phyloP scores from a whole-genome alignment of 2,888 invertebrate genomes.

The Flexamia atlantica region DNA sequence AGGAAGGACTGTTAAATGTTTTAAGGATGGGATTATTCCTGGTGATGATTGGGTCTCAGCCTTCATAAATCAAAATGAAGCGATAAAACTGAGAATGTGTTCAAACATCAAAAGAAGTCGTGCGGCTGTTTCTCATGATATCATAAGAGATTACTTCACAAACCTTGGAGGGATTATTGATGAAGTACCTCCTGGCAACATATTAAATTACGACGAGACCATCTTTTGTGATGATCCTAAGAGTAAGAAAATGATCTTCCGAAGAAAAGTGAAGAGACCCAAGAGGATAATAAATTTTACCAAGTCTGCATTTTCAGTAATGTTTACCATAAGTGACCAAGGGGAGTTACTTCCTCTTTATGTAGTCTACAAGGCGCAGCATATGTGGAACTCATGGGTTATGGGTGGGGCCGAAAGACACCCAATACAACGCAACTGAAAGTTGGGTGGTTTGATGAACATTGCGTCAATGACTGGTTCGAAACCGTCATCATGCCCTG shows the following conservation, averaged over 20 bases:
- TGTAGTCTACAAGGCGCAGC: constrained; percentile 63
- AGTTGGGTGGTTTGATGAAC: constrained; percentile 72
- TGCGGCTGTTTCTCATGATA: too few species aligned
- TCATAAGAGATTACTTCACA: too few species aligned
- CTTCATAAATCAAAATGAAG: too few species aligned
- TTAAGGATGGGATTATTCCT: constrained; percentile 8
- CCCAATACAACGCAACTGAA: constrained; percentile 69
- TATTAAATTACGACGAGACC: constrained; percentile 12
- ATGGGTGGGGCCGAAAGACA: constrained; percentile 62
- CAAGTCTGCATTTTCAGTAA: constrained; percentile 63
- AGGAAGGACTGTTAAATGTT: constrained; percentile 7
- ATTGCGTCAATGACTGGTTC: constrained; percentile 71
- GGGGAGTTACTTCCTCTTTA: constrained; percentile 66
- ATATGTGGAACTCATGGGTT: constrained; percentile 65
- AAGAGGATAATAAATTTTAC: constrained; percentile 64
- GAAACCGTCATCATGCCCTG: neutral
- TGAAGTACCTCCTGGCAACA: too few species aligned
- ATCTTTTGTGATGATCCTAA: neutral
- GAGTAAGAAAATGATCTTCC: constrained; percentile 56
- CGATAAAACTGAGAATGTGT: too few species aligned
- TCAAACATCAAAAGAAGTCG: too few species aligned
- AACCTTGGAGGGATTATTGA: too few species aligned
- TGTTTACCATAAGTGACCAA: constrained; percentile 64
- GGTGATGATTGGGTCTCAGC: neutral
- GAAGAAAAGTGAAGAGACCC: constrained; percentile 64